These are phyloP conservation scores for Nezara viridula DNA, from an alignment of 2,888 invertebrate genomes.

Conservation along the genomic window DNA sequence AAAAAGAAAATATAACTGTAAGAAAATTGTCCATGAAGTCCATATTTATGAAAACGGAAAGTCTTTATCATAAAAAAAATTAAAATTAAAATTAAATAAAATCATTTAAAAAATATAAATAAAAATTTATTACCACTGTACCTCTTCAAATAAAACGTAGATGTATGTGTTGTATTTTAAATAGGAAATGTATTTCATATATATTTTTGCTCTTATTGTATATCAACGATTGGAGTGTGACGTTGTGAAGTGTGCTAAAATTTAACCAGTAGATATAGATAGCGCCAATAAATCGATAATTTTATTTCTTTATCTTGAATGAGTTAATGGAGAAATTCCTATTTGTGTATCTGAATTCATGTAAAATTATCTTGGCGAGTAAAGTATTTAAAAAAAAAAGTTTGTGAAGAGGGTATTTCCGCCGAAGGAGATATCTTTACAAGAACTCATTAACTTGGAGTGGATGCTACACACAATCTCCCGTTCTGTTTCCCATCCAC, in stretches of 20 bases:
- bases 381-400: not conserved
- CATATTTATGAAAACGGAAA: no score
- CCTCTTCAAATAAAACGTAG: no score
- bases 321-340: not conserved
- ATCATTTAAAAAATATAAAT: no score
- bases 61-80: no score
- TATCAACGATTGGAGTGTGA: not conserved
- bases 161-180: no score
- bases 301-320: not conserved
- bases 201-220: not conserved
- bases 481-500: not conserved
- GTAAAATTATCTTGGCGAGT: not conserved
- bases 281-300: not conserved
- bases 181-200: no score
- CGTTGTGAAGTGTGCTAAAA: not conserved
- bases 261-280: not conserved
- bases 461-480: not conserved
- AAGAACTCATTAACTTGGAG: not conserved
- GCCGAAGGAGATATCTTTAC: not conserved
- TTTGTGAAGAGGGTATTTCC: constrained; percentile 3
- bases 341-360: not conserved
- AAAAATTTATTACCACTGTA: no score
- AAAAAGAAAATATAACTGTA: no score
- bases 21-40: no score
- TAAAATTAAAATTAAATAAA: no score